Percentiles rank a stretch among this genome's conserved stretches.
Evolutionary conservation across 2,888 invertebrate genomes (phyloP).

Genomic region (Cryptops parisi): DNA sequence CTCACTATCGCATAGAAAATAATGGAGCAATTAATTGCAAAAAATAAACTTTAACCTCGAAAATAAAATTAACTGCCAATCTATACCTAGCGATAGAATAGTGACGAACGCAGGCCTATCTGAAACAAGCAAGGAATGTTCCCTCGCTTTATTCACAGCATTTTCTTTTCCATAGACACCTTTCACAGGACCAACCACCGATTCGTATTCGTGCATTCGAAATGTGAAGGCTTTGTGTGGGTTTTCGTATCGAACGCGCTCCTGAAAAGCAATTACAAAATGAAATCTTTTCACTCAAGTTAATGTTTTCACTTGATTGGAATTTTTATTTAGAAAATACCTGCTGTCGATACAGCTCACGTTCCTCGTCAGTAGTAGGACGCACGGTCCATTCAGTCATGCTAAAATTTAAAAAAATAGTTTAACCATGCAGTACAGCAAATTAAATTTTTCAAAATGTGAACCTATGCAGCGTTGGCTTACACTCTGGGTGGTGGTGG

Average conservation of each 20-base stretch:
- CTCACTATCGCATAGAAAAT: too few relatives aligned
- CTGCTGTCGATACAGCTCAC: slow-evolving; percentile 33
- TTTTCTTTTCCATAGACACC: slow-evolving; percentile 48
- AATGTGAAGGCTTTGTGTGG: slow-evolving; percentile 88
- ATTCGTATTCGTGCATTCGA: slow-evolving; percentile 68
- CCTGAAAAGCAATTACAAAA: slow-evolving; percentile 41
- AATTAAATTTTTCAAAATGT: background rate
- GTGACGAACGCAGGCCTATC: slow-evolving; percentile 82
- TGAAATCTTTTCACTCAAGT: background rate
- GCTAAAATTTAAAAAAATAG: slow-evolving; percentile 21
- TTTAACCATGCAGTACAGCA: too few relatives aligned
- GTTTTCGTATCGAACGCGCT: slow-evolving; percentile 65
- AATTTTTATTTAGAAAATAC: slow-evolving; percentile 26
- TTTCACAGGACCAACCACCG: slow-evolving; percentile 66
- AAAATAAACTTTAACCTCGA: too few relatives aligned
- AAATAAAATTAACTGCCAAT: background rate
- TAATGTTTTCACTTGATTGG: background rate
- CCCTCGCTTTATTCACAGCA: slow-evolving; percentile 47
- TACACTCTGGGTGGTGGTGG: slow-evolving; percentile 32
- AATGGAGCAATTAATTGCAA: too few relatives aligned
- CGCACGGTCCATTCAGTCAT: slow-evolving; percentile 71
- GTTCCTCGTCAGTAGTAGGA: slow-evolving; percentile 58
- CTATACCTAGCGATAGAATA: slow-evolving; percentile 59
- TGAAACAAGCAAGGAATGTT: slow-evolving; percentile 65
- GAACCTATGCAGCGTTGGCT: background rate